phyloP scores from a whole-genome alignment of 1,140 invertebrate species.

The Linepithema humile region DNA sequence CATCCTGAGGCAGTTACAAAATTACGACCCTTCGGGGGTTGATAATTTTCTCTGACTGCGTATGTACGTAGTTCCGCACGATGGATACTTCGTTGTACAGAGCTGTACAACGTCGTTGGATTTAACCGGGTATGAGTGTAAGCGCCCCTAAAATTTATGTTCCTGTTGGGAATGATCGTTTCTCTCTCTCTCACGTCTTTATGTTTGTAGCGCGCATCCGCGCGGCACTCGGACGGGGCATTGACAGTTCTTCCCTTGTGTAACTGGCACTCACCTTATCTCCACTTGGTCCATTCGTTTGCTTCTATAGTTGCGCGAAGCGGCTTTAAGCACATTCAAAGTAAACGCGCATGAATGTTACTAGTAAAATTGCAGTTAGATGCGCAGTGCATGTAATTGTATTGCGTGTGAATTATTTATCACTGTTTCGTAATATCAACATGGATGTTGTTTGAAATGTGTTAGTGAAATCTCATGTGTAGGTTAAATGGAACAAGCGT shows the following conservation, averaged over 20 bases:
- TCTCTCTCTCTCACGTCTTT: slow-evolving; percentile 48
- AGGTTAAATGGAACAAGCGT: slow-evolving; percentile 31
- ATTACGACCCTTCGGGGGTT: slow-evolving; percentile 79
- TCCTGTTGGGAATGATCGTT: slow-evolving; percentile 72
- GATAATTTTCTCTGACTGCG: slow-evolving; percentile 76
- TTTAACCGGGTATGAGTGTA: slow-evolving; percentile 64
- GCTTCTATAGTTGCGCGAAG: not conserved
- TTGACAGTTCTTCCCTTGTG: slow-evolving; percentile 55
- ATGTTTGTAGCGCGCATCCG: slow-evolving; percentile 39
- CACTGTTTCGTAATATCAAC: not conserved
- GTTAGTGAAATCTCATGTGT: slow-evolving; percentile 29
- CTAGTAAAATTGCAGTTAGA: slow-evolving; percentile 17
- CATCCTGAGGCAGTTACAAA: slow-evolving; percentile 61
- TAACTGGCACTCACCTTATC: slow-evolving; percentile 37
- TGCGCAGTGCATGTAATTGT: not conserved
- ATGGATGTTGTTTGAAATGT: not conserved
- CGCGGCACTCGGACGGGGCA: slow-evolving; percentile 26
- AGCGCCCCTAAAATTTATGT: slow-evolving; percentile 70
- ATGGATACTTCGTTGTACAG: slow-evolving; percentile 58
- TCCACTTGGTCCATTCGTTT: slow-evolving; percentile 38
- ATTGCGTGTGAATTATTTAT: slow-evolving; percentile 49
- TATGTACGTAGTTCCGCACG: slow-evolving; percentile 58
- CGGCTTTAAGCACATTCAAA: slow-evolving; percentile 10
- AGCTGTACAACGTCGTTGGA: slow-evolving; percentile 43
- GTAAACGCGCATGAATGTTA: not conserved